Evolutionary conservation across 2,888 invertebrate species (phyloP), one percentile per base, ranked within the genome.

Genomic region (Apodemia hepburni): DNA sequence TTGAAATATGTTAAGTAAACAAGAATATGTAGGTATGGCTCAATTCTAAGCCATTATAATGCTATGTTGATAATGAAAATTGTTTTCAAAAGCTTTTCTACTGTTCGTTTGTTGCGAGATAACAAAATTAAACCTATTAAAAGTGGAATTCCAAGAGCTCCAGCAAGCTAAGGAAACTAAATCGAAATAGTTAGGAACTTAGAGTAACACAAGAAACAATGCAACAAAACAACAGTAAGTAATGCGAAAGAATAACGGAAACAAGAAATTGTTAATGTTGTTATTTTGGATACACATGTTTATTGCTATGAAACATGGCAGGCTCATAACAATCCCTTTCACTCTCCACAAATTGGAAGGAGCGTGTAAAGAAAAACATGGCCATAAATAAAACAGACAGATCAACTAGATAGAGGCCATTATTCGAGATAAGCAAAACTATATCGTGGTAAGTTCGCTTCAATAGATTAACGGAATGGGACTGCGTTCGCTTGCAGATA

Each of bases 351-450:
- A 91, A 90, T 90, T 88, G 90, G 87, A 85, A 88, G 86, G 75
- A 87, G 85, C 87, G 87, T 86, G 87, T 87, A 89, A 91, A 91
- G 87, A 84, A 90, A 89, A 91, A 90, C 90, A 90, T 85, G 88
- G 84, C 82, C 80, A 89, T 91, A 91, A 91, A 91, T 89, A 88
- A 90, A 89, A 89, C 84, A 83, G 85, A 86, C 84, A 89, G 87
- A 91, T 90, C 90, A 85, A 85, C 85, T 87, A 87, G 89, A 91
- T 88, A 88, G 88, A 87, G 86, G 87, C 87, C 85, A 87, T 88
- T 89, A 87, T 84, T 80, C 82, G 79, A 87, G 88, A 91, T 90
- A 90, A 88, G 84, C 84, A 77, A 84, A 82, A 88, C 87, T 86
- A 87, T 86, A 86, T 83, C 82, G 82, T 81, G 83, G 84, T 84